Percentiles rank a stretch among this genome's conserved stretches.
phyloP scores from a whole-genome alignment of 2,797 vertebrate genomes.

The Novumbra hubbsi region DNA sequence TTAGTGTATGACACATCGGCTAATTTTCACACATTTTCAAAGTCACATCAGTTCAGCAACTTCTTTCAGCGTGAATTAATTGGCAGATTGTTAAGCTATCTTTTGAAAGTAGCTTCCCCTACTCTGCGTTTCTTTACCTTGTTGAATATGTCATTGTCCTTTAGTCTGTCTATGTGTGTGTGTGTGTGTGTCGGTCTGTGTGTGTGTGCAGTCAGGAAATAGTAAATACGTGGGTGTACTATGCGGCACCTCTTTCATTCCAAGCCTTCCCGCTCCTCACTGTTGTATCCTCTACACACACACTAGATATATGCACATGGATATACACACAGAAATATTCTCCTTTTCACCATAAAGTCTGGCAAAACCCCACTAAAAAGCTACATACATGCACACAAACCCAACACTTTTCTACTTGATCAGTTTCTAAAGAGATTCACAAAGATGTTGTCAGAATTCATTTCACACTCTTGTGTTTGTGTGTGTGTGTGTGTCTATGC shows the following conservation, averaged over 20 bases:
- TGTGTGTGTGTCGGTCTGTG: background rate
- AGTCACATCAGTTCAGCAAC: too few species aligned
- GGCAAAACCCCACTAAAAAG: too few species aligned
- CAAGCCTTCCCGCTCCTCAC: background rate
- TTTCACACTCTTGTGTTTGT: background rate
- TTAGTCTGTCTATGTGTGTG: constrained; percentile 11
- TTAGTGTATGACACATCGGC: too few species aligned
- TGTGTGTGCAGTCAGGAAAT: background rate
- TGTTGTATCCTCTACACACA: background rate
- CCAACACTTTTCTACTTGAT: too few species aligned
- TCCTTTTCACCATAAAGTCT: too few species aligned
- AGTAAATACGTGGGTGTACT: background rate
- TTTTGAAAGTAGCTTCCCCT: background rate
- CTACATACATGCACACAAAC: too few species aligned
- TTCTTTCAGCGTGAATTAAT: too few species aligned
- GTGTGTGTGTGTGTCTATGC: background rate
- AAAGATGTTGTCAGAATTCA: too few species aligned
- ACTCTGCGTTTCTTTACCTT: background rate
- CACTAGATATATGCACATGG: background rate
- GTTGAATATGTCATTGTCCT: constrained; percentile 6
- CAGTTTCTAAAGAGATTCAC: too few species aligned
- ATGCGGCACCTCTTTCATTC: background rate
- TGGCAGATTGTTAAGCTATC: too few species aligned
- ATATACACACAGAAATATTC: too few species aligned
- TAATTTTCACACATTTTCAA: too few species aligned